A percentile compares a stretch with the other conserved stretches of the same genome.
Conservation (phyloP, 1,140 invertebrate genomes). For the Caenorhabditis elegans region DNA sequence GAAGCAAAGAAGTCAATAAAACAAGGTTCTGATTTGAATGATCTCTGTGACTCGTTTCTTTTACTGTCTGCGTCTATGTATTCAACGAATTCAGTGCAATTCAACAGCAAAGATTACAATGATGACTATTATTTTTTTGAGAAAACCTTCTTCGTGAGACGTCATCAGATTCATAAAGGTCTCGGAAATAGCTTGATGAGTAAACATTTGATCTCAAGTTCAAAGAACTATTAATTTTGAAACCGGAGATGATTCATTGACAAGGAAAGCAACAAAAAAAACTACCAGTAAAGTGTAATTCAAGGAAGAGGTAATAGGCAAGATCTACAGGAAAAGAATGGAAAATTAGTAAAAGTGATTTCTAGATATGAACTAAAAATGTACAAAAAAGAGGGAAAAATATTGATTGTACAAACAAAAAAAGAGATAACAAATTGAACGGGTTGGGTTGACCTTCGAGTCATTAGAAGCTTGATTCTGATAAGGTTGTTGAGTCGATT, state of each 20-base stretch:
- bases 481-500: not conserved
- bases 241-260: conserved; percentile 20
- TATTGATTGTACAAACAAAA: conserved; percentile 1
- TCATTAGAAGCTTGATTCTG: not conserved
- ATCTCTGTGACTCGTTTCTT: not conserved
- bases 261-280: not conserved
- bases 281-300: not conserved
- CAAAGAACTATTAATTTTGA: too few species aligned
- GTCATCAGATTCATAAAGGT: not conserved
- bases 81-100: conserved; percentile 28
- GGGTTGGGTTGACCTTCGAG: not conserved
- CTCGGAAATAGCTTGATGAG: not conserved
- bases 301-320: not conserved
- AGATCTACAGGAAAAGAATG: not conserved
- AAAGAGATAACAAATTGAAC: not conserved
- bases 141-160: not conserved
- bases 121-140: not conserved
- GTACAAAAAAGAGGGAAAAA: not conserved
- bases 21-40: conserved; percentile 24
- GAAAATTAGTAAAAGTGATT: not conserved
- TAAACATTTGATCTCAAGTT: not conserved
- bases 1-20: not conserved
- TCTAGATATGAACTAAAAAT: not conserved
- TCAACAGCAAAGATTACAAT: conserved; percentile 23
- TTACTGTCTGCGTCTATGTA: not conserved